Conservation (phyloP, 1,140 invertebrate genomes). For the Drosophila orena region DNA sequence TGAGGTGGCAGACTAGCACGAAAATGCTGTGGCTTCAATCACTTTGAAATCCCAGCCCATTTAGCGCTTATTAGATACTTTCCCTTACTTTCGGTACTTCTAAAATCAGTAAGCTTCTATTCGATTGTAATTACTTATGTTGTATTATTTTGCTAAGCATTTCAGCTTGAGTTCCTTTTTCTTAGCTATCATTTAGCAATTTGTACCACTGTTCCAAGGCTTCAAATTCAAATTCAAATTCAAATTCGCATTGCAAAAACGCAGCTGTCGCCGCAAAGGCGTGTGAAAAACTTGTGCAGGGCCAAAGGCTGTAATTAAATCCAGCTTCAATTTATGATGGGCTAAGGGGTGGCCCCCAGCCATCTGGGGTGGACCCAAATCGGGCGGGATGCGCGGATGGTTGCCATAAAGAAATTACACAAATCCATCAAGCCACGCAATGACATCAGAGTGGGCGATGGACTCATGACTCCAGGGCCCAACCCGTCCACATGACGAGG, state of each 20-base stretch:
- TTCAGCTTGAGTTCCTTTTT: no score
- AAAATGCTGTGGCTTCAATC: constrained; percentile 47
- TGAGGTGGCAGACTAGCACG: constrained; percentile 10
- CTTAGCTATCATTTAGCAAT: no score
- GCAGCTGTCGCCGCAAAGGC: constrained; percentile 38
- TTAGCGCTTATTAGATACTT: no score
- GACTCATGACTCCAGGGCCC: constrained; percentile 2
- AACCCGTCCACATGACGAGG: constrained; percentile 26
- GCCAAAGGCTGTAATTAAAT: constrained; percentile 71
- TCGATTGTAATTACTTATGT: background rate
- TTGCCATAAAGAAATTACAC: constrained; percentile 70
- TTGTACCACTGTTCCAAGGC: constrained; percentile 13
- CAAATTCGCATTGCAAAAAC: constrained; percentile 42
- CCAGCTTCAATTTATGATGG: constrained; percentile 70
- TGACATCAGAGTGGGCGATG: constrained; percentile 53
- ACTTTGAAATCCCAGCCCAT: constrained; percentile 37
- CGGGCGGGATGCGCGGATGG: background rate
- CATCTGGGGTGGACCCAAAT: constrained; percentile 19
- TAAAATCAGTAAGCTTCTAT: background rate
- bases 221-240: background rate
- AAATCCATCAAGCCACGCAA: constrained; percentile 72
- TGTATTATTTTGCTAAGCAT: background rate
- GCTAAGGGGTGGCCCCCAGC: background rate
- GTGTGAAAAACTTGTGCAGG: constrained; percentile 38
- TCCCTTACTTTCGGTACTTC: no score